Base-by-base conservation (phyloP, 37 sponge, comb jelly and placozoan species). In the Mnemiopsis leidyi region DNA sequence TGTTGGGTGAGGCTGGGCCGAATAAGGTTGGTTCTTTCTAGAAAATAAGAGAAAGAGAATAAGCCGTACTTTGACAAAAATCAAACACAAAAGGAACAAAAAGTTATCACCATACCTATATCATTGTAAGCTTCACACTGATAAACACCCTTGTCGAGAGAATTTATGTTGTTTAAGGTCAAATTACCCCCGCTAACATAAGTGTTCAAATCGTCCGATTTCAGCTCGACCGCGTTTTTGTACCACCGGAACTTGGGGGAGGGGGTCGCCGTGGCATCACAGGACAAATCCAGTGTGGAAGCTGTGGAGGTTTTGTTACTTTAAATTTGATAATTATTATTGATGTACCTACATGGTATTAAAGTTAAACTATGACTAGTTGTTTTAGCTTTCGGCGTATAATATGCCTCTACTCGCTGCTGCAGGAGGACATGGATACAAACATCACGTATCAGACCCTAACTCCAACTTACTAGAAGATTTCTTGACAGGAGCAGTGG, bases 41-140 rank as follows among this genome's bases (percentile, higher is more conserved):
- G n/a, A n/a, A n/a, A n/a, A n/a, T n/a, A n/a, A n/a, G n/a, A n/a
- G n/a, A n/a, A n/a, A n/a, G n/a, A n/a, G n/a, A n/a, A n/a, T n/a
- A n/a, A n/a, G n/a, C n/a, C n/a, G n/a, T n/a, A n/a, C n/a, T n/a
- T n/a, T n/a, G n/a, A n/a, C n/a, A n/a, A n/a, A n/a, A n/a, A n/a
- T n/a, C n/a, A n/a, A n/a, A n/a, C n/a, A n/a, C n/a, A n/a, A n/a
- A n/a, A n/a, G n/a, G n/a, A n/a, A n/a, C n/a, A n/a, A n/a, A n/a
- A n/a, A n/a, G n/a, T n/a, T n/a, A n/a, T n/a, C n/a, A n/a, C n/a
- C 82, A 13, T 31, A 79, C 82, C 82, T 1, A 34, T 13, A 33
- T 79, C 82, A 36, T 79, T 79, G 82, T 32, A 79, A 16, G 82
- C 82, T 23, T 79, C 82, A 33, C 82, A 79, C 82, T 79, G 82